These are phyloP conservation scores for Meandrusa payeni DNA, from an alignment of 2,888 invertebrate genomes.

Conservation along the genomic window DNA sequence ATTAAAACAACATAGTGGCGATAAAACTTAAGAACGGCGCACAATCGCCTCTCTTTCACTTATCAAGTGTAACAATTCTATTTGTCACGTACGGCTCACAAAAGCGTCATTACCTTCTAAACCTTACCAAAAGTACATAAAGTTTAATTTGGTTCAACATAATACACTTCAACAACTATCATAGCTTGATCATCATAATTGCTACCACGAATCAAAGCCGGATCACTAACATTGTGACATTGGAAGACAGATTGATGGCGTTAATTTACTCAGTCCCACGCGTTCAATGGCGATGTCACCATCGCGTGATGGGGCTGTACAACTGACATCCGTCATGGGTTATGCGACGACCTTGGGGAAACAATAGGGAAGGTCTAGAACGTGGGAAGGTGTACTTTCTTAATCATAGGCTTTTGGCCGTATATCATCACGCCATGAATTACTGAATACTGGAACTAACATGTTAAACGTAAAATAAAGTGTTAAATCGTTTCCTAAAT, in stretches of 20 bases:
- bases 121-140: background rate
- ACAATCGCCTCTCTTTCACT: conserved; percentile 16
- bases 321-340: conserved; percentile 10
- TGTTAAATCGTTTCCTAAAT: too few species aligned
- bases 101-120: background rate
- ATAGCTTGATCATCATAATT: conserved; percentile 6
- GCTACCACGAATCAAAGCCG: conserved; percentile 18
- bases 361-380: conserved; percentile 24
- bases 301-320: conserved; percentile 18
- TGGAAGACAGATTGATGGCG: conserved; percentile 22
- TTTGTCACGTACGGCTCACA: conserved; percentile 1
- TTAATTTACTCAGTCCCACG: conserved; percentile 14
- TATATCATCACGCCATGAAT: too few species aligned
- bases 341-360: conserved; percentile 18
- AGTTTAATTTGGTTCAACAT: background rate
- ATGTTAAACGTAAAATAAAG: too few species aligned
- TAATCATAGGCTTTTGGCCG: conserved; percentile 3
- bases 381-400: conserved; percentile 19
- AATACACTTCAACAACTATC: background rate
- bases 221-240: conserved; percentile 16
- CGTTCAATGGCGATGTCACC: conserved; percentile 9
- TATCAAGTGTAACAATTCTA: conserved; percentile 11
- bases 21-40: conserved; percentile 9
- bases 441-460: too few species aligned
- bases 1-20: conserved; percentile 11